Evolutionary conservation across 2,113 vertebrate genomes (phyloP).

Genomic region (Elephas maximus): DNA sequence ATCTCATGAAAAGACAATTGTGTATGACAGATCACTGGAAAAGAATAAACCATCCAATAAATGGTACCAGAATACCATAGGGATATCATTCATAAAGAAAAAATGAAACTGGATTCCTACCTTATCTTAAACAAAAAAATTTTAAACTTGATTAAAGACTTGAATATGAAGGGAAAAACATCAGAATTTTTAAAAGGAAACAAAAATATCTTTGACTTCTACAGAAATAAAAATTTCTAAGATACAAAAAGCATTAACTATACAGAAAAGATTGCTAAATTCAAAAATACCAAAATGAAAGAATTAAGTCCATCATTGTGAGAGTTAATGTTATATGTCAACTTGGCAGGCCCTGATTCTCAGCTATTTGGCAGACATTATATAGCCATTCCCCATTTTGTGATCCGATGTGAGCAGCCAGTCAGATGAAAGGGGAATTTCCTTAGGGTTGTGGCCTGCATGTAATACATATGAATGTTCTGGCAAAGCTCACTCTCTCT

Average conservation of each 20-base stretch:
- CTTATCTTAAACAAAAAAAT: not conserved
- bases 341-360: too few relatives aligned
- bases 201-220: not conserved
- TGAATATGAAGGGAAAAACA: not conserved
- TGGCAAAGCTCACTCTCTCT: too few relatives aligned
- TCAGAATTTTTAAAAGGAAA: slow-evolving; percentile 15
- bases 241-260: not conserved
- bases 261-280: not conserved
- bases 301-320: not conserved
- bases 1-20: not conserved
- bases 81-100: too few relatives aligned
- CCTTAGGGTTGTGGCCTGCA: too few relatives aligned
- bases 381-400: too few relatives aligned
- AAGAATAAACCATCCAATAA: not conserved
- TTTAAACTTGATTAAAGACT: not conserved
- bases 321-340: too few relatives aligned
- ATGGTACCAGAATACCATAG: not conserved
- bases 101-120: not conserved
- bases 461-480: too few relatives aligned
- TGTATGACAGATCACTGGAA: not conserved
- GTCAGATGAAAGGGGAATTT: too few relatives aligned
- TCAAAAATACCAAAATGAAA: not conserved
- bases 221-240: not conserved
- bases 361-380: too few relatives aligned
- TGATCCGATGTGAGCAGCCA: too few relatives aligned